Base-by-base conservation (phyloP, 2,888 invertebrate genomes). In the Dynastes tityus region DNA sequence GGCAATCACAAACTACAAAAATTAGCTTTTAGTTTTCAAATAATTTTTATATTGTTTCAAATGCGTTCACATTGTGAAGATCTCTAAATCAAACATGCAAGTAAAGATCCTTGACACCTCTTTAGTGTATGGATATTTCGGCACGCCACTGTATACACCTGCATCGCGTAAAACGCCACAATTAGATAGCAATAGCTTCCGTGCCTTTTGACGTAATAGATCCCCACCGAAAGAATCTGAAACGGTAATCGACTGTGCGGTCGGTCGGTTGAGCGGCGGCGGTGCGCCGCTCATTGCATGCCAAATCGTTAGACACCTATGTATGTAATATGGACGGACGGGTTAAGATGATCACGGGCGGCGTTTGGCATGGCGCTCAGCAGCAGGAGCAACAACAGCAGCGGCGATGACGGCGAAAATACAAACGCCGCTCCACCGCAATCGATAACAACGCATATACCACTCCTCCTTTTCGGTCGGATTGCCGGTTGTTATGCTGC, bases 381-480 rank as follows among this genome's bases (percentile, higher is more conserved):
- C 16, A 16, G 16, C 16, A 16, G 16, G 16, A 16, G 16, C 16
- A 16, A 16, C 16, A 16, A 16, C 22, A 55, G 8, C 55, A 9
- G 55, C 51, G 29, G 68, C 29, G 61, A 61, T 61, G 61, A 74
- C 73, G n/a, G 61, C 58, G 73, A 74, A 74, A 74, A 74, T 61
- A 74, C 73, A 74, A 74, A 61, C 73, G 73, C 61, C 8, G 45
- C 45, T 74, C 40, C 73, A 61, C 73, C 61, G 73, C 73, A 74
- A 74, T 74, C 73, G 73, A 74, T 74, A 74, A 74, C 73, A 61
- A 70, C 51, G 58, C 73, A 55, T 58, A 74, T 45, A 74, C 73
- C 73, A 74, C 73, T 74, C 73, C 73, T 74, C 73, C 45, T 74
- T 74, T 74, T 55, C 29, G 73, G 22, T 61, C 45, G 40, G 11